Evolutionary conservation across 2,888 invertebrate species (phyloP).

Genomic region (Cyrtodaria siliqua): DNA sequence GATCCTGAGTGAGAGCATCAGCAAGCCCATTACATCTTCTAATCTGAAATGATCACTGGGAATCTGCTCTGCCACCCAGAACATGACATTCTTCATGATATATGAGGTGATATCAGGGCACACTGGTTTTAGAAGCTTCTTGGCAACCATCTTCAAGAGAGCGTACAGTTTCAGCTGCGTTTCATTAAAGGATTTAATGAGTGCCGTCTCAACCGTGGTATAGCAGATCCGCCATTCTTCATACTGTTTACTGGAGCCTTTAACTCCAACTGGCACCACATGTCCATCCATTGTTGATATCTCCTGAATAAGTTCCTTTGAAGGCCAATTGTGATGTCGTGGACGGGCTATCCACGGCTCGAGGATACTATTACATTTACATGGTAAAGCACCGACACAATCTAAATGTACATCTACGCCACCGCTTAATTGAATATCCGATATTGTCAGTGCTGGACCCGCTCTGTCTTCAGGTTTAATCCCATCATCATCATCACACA

Average conservation of each 20-base stretch:
- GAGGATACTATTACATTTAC: background rate
- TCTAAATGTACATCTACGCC: background rate
- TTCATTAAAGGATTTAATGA: slow-evolving; percentile 21
- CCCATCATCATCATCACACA: too few species aligned
- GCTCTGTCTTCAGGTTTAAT: too few species aligned
- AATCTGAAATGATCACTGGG: background rate
- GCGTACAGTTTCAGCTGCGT: slow-evolving; percentile 28
- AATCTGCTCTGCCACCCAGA: slow-evolving; percentile 15
- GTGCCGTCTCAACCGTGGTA: slow-evolving; percentile 17
- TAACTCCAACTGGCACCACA: slow-evolving; percentile 29
- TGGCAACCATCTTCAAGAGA: slow-evolving; percentile 11
- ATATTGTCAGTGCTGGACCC: too few species aligned
- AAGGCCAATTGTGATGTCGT: slow-evolving; percentile 26
- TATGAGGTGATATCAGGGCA: slow-evolving; percentile 19
- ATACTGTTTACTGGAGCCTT: background rate
- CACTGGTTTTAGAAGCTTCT: background rate
- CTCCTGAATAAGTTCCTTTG: background rate
- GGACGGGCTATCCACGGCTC: slow-evolving; percentile 12
- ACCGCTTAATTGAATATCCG: too few species aligned
- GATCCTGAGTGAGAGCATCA: slow-evolving; percentile 3
- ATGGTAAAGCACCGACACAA: slow-evolving; percentile 20
- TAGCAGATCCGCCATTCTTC: slow-evolving; percentile 33
- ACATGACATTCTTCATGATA: slow-evolving; percentile 25
- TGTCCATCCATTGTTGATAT: background rate
- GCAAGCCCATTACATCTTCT: slow-evolving; percentile 6